phyloP scores from a whole-genome alignment of 2,797 vertebrate genomes.

The Poeciliopsis paucimaculata region DNA sequence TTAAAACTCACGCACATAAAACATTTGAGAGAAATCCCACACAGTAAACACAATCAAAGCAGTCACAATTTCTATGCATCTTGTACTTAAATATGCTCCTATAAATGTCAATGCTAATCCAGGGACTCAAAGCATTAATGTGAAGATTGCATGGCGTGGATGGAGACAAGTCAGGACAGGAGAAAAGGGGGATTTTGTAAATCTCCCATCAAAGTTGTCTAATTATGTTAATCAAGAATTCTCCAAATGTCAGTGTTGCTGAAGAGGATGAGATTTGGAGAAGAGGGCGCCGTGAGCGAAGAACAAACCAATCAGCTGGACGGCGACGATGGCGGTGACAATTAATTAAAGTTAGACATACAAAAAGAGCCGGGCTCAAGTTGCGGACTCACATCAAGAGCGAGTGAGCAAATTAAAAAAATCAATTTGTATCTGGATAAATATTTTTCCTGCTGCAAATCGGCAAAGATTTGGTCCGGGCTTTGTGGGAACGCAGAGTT shows the following conservation, averaged over 20 bases:
- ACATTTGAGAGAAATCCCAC: slow-evolving; percentile 1
- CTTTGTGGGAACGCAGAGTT: slow-evolving; percentile 47
- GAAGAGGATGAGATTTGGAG: slow-evolving; percentile 87
- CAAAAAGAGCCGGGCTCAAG: slow-evolving; percentile 67
- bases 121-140: slow-evolving; percentile 67
- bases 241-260: slow-evolving; percentile 92
- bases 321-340: slow-evolving; percentile 59
- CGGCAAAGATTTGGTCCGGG: slow-evolving; percentile 34
- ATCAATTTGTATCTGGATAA: slow-evolving; percentile 69
- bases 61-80: slow-evolving; percentile 53
- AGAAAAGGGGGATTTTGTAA: slow-evolving; percentile 87
- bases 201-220: slow-evolving; percentile 93
- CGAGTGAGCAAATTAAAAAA: slow-evolving; percentile 58
- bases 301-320: slow-evolving; percentile 70
- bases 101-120: slow-evolving; percentile 83
- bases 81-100: slow-evolving; percentile 66
- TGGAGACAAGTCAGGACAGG: slow-evolving; percentile 72
- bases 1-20: background rate
- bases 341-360: slow-evolving; percentile 72
- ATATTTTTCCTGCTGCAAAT: slow-evolving; percentile 66
- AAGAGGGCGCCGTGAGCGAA: slow-evolving; percentile 79
- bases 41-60: slow-evolving; percentile 45
- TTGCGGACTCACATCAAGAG: slow-evolving; percentile 55
- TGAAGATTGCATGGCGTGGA: slow-evolving; percentile 66
- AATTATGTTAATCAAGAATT: slow-evolving; percentile 98